phyloP scores from a whole-genome alignment of 2,113 vertebrate genomes.

The Protobothrops mucrosquamatus region DNA sequence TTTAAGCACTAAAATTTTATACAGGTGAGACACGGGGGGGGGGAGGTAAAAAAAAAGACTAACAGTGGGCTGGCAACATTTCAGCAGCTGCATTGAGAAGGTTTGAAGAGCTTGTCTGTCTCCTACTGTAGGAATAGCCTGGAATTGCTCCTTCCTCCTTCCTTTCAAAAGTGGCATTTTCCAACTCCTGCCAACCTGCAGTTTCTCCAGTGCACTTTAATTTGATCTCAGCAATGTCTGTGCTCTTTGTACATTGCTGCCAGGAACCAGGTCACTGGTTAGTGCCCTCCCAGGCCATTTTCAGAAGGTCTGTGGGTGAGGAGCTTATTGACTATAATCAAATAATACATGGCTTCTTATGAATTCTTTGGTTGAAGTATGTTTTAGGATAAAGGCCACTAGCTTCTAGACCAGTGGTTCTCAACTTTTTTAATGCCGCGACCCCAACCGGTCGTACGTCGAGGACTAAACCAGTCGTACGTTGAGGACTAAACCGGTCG shows the following conservation, averaged over 20 bases:
- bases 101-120: not conserved
- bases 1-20: not conserved
- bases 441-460: too few species aligned
- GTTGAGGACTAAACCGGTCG: too few species aligned
- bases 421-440: too few species aligned
- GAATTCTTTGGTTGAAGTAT: not conserved
- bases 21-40: not conserved
- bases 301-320: not conserved
- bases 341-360: not conserved
- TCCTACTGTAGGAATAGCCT: not conserved
- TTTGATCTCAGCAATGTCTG: not conserved
- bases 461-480: too few species aligned
- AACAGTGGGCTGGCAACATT: not conserved
- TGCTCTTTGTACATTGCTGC: not conserved
- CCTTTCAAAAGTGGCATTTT: not conserved
- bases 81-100: not conserved
- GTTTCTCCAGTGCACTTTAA: not conserved
- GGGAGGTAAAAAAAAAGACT: not conserved
- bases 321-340: not conserved
- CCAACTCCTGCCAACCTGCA: not conserved
- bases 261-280: not conserved
- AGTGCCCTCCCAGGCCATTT: not conserved
- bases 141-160: not conserved
- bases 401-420: too few species aligned
- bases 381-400: not conserved